Base-by-base conservation (phyloP, 1,140 invertebrate genomes). In the Habropoda laboriosa region DNA sequence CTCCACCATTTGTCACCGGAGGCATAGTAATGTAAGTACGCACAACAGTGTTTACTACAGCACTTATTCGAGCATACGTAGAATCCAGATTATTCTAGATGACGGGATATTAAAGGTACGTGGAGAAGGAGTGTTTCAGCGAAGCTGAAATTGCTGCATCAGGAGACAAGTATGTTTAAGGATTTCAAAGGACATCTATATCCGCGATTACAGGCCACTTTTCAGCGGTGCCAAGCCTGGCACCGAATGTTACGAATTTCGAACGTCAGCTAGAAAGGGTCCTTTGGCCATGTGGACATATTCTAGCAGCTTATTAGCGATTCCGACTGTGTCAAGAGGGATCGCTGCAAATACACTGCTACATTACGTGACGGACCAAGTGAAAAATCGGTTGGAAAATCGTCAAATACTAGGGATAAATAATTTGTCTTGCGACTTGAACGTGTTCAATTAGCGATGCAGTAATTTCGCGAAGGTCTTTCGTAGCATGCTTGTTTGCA, bases 261-360 rank as follows among this genome's bases (percentile, higher is more conserved):
- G 5, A 27, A 42, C 45, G 45, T 72, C 30, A 53, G 38, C 5
- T 16, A 49, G 24, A 78, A 71, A 61, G 42, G 32, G 18, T n/a
- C 24, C 32, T 12, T 45, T 10, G n/a, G 24, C 18, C 32, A 8
- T 30, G 53, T 58, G 51, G 63, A 76, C 30, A 21, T 57, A 78
- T 72, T 71, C 79, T 77, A 77, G 81, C 57, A 75, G 67, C 68
- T 87, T 79, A 88, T 90, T 87, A 89, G 66, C 78, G 82, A 90
- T 90, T 91, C 88, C 74, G 75, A 90, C 77, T 89, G 82, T 85
- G 64, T 61, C 38, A 58, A 72, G 47, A 72, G 68, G 45, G 51
- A 55, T 72, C 21, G 38, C 24, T 35, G 18, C 40, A 45, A 72
- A 64, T 58, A 74, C 47, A n/a, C 55, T 68, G 30, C n/a, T 16